Conservation (phyloP, 2,113 vertebrate genomes). For the Saccopteryx bilineata region DNA sequence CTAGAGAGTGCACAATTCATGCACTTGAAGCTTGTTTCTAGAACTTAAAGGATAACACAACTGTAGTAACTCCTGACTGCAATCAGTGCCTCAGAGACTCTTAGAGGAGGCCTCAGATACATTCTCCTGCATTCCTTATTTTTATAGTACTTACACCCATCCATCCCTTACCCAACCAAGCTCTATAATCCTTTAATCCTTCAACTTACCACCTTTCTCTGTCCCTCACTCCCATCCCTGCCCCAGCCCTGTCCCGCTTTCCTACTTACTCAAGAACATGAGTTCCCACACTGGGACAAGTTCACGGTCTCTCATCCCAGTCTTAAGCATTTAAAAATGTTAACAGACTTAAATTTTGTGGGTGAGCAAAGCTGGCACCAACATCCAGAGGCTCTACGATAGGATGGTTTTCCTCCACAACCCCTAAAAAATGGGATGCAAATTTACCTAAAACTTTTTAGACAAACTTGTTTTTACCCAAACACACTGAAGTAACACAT, state of each 20-base stretch:
- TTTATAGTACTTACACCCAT: background rate
- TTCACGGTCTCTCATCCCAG: background rate
- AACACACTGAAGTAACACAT: background rate
- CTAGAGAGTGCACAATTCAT: background rate
- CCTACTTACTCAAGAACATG: background rate
- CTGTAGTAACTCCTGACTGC: background rate
- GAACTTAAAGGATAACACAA: background rate
- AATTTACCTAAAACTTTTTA: slow-evolving; percentile 26
- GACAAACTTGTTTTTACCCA: background rate
- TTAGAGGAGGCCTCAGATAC: background rate
- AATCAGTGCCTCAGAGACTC: background rate
- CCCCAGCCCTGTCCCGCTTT: no score
- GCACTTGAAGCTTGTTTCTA: background rate
- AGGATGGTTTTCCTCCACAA: background rate
- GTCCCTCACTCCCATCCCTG: background rate
- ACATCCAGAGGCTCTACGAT: background rate
- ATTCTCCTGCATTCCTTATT: background rate
- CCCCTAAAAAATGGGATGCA: background rate
- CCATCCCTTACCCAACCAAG: background rate
- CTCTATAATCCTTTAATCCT: background rate
- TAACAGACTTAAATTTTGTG: slow-evolving; percentile 21
- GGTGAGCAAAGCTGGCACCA: background rate
- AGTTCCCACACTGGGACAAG: slow-evolving; percentile 1
- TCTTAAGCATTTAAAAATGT: background rate
- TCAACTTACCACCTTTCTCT: background rate